Base-by-base conservation (phyloP, 2,888 invertebrate genomes). In the Drosophila longiperda region DNA sequence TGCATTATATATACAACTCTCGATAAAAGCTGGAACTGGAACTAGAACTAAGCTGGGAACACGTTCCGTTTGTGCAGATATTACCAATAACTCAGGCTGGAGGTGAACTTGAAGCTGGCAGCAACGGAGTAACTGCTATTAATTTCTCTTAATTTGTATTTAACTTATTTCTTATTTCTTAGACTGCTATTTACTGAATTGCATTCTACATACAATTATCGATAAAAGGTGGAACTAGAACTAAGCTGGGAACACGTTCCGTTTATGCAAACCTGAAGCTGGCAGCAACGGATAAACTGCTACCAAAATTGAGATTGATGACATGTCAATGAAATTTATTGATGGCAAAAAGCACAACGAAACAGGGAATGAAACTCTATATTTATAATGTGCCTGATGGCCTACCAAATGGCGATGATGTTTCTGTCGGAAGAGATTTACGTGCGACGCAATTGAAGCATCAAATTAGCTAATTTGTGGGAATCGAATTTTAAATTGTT, bases 291-390 rank as follows among this genome's bases (percentile, higher is more conserved):
- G 29, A 29, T 29, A 29, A 29, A 29, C 29, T 45, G 53, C n/a
- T 26, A n/a, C 15, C 32, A 49, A 84, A 85, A 90, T 90, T 88
- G 90, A 86, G 89, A 86, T 83, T 87, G 83, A 86, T 89, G 90
- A 73, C 69, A 78, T 83, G 87, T 72, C 90, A 86, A 83, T 73
- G 83, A 67, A 73, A 80, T 88, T 81, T 89, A 76, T 83, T 58
- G 66, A 62, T 48, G 55, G 42, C 40, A 20, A 20, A 23, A n/a
- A 58, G 9, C 15, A 26, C 23, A 11, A 8, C 17, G 50, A 36
- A 23, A 15, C 17, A 36, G 23, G 6, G 17, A 68, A 33, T 66
- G 17, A 48, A 67, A 55, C 32, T 55, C 20, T 38, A 17, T 34
- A 33, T 9, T 12, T 20, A 11, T 34, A 33, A 34, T 23, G 34